A percentile compares a stretch with the other conserved stretches of the same genome.
Evolutionary conservation across 2,113 vertebrate genomes (phyloP).

Genomic region (Phyllostomus discolor): DNA sequence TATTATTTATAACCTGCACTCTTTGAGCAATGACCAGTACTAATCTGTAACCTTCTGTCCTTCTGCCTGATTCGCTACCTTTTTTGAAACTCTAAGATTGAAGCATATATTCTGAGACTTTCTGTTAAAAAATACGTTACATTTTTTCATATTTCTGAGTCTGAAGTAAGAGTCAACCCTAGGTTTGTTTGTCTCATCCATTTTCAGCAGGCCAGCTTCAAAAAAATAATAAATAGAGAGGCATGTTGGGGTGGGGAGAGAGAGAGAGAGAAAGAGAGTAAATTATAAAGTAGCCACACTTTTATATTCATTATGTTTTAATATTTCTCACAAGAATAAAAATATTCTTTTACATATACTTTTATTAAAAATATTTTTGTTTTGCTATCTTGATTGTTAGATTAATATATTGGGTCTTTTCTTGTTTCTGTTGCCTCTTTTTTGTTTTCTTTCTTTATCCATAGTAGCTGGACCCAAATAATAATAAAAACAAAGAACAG

Average conservation of each 20-base stretch:
- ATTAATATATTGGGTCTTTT: conserved; percentile 50
- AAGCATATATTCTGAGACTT: conserved; percentile 86
- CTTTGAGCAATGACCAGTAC: conserved; percentile 99
- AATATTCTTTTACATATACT: neutral
- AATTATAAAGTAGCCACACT: conserved; percentile 43
- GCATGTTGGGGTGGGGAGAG: neutral
- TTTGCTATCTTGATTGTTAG: conserved; percentile 49
- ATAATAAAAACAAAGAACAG: conserved; percentile 77
- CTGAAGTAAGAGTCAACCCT: conserved; percentile 85
- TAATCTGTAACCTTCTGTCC: conserved; percentile 99
- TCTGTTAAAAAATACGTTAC: conserved; percentile 89
- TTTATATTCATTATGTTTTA: conserved; percentile 72
- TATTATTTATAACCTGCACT: conserved; percentile 98
- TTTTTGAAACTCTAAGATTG: conserved; percentile 95
- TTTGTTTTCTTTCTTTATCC: neutral
- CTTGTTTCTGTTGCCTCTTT: neutral
- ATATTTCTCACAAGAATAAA: conserved; percentile 28
- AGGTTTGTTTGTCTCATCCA: conserved; percentile 84
- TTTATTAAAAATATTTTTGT: conserved; percentile 27
- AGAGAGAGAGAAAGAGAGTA: neutral
- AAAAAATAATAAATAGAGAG: conserved; percentile 25
- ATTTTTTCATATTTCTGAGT: conserved; percentile 85
- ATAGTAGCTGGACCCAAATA: conserved; percentile 74
- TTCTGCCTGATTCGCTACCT: conserved; percentile 96
- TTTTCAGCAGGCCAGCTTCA: conserved; percentile 75